phyloP scores from a whole-genome alignment of 2,113 vertebrate genomes.

The Bos indicus region DNA sequence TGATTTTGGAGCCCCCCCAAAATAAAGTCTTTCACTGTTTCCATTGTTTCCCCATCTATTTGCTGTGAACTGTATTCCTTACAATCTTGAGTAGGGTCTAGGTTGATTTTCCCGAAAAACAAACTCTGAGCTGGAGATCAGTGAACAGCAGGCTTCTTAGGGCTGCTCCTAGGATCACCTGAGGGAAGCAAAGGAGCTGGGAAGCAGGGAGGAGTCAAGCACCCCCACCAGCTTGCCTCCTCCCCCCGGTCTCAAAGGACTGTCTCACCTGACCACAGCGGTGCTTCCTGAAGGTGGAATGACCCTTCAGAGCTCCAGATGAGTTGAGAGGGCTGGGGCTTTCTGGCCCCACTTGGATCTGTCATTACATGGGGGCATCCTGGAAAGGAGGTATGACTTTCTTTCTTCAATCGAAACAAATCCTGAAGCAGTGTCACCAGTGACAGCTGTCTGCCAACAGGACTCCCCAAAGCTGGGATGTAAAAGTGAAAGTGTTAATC shows the following conservation, averaged over 20 bases:
- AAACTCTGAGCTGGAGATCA: background rate
- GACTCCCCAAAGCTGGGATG: background rate
- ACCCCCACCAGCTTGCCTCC: background rate
- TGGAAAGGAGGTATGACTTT: background rate
- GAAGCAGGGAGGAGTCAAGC: background rate
- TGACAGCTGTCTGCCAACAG: background rate
- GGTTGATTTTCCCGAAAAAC: background rate
- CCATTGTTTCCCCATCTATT: background rate
- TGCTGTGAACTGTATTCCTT: background rate
- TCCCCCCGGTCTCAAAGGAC: background rate
- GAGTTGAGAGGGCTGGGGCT: background rate
- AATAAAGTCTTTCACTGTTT: background rate
- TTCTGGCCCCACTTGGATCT: background rate
- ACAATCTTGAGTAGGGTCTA: background rate
- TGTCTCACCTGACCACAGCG: background rate
- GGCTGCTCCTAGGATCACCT: background rate
- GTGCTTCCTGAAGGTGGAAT: background rate
- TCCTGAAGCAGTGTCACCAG: background rate
- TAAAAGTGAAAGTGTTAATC: background rate
- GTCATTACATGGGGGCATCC: background rate
- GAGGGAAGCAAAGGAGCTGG: background rate
- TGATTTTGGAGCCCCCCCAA: background rate
- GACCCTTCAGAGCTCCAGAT: background rate
- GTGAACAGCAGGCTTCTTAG: background rate
- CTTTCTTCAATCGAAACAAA: background rate